A percentile compares a stretch with the other conserved stretches of the same genome.
Evolutionary conservation across 2,888 invertebrate species (phyloP).

Genomic region (Odiellus spinosus): DNA sequence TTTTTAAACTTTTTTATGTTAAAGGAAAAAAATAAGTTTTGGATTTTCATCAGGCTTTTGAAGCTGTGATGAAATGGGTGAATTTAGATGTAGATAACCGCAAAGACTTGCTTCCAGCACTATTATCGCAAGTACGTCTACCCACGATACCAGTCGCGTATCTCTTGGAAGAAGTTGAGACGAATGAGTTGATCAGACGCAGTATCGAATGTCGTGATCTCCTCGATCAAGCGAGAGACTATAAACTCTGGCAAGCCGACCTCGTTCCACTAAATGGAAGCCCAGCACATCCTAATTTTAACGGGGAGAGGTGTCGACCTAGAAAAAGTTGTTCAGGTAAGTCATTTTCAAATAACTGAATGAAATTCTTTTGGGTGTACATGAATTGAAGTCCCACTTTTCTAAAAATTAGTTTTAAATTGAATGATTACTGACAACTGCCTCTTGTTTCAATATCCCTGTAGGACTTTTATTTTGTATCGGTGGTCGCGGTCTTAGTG

Average conservation of each 20-base stretch:
- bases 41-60: slow-evolving; percentile 28
- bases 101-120: slow-evolving; percentile 23
- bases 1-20: no score
- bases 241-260: slow-evolving; percentile 29
- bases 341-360: no score
- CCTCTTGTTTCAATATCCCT: no score
- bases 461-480: slow-evolving; percentile 36
- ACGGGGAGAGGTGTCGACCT: slow-evolving; percentile 27
- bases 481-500: slow-evolving; percentile 35
- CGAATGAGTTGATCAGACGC: slow-evolving; percentile 23
- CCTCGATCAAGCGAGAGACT: slow-evolving; percentile 31
- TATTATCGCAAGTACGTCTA: slow-evolving; percentile 29
- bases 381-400: no score
- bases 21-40: no score
- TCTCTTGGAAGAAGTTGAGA: slow-evolving; percentile 27
- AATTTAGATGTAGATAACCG: slow-evolving; percentile 26
- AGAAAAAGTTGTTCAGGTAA: slow-evolving; percentile 31
- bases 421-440: no score
- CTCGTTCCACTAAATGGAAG: slow-evolving; percentile 21
- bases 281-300: slow-evolving; percentile 10
- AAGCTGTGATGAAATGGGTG: slow-evolving; percentile 33
- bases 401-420: no score
- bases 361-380: no score
- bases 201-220: slow-evolving; percentile 31
- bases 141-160: slow-evolving; percentile 29